phyloP scores from a whole-genome alignment of 2,888 invertebrate genomes.

The Acrobasis consociella region DNA sequence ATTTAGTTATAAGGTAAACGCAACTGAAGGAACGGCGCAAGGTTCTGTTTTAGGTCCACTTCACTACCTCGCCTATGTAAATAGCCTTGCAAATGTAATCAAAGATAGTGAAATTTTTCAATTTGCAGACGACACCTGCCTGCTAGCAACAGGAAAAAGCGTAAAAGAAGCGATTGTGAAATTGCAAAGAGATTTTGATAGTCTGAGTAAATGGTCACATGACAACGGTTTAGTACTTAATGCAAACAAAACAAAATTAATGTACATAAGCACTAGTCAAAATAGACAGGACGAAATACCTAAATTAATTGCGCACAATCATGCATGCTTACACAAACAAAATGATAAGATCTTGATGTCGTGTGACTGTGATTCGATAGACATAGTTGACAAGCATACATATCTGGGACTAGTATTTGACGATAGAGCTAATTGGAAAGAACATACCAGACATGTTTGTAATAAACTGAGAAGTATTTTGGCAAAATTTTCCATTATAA shows the following conservation, averaged over 20 bases:
- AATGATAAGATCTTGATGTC: not conserved
- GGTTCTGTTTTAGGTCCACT: constrained; percentile 34
- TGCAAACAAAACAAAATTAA: constrained; percentile 18
- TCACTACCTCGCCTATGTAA: constrained; percentile 32
- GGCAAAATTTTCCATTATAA: constrained; percentile 18
- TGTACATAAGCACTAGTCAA: constrained; percentile 17
- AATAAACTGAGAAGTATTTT: constrained; percentile 24
- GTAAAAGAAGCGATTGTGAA: constrained; percentile 7
- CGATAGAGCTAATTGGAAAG: constrained; percentile 24
- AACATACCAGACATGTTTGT: constrained; percentile 24
- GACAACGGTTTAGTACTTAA: constrained; percentile 34
- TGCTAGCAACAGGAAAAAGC: constrained; percentile 30
- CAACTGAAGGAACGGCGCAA: constrained; percentile 32
- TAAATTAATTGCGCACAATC: not conserved
- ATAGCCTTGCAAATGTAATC: constrained; percentile 22
- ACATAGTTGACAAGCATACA: constrained; percentile 16
- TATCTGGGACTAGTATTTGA: constrained; percentile 29
- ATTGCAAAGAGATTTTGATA: constrained; percentile 26
- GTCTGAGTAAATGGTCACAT: constrained; percentile 31
- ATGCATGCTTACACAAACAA: not conserved
- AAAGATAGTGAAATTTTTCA: constrained; percentile 27
- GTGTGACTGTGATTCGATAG: not conserved
- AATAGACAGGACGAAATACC: not conserved
- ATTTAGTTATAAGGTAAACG: constrained; percentile 20
- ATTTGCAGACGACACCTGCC: constrained; percentile 35